Conservation (phyloP, 2,113 vertebrate species). For the Myrmecobius fasciatus region DNA sequence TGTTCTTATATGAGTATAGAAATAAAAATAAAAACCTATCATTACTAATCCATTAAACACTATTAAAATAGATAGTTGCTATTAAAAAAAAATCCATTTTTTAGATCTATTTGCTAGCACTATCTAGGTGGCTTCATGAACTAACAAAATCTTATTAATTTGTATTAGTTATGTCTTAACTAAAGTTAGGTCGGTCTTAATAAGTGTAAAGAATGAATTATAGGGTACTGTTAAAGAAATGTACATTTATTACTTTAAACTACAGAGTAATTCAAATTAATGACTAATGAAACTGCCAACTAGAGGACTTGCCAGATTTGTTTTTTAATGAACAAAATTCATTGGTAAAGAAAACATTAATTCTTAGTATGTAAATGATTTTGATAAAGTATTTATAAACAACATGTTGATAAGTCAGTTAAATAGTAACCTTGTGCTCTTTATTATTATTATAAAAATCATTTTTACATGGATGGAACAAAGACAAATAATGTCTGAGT, state of each 20-base stretch:
- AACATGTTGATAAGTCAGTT: background rate
- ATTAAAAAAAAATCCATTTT: background rate
- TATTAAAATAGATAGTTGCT: slow-evolving; percentile 2
- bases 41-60: slow-evolving; percentile 5
- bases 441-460: background rate
- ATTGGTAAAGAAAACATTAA: background rate
- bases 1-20: background rate
- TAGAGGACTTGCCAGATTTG: slow-evolving; percentile 1
- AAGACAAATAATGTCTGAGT: slow-evolving; percentile 14
- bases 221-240: slow-evolving; percentile 29
- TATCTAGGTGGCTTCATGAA: background rate
- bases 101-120: background rate
- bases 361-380: background rate
- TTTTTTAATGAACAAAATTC: background rate
- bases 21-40: background rate
- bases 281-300: slow-evolving; percentile 11
- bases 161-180: slow-evolving; percentile 28
- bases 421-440: background rate
- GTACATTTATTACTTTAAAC: slow-evolving; percentile 35
- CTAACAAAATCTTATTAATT: slow-evolving; percentile 38
- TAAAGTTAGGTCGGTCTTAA: slow-evolving; percentile 18
- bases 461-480: background rate
- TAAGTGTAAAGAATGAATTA: slow-evolving; percentile 23
- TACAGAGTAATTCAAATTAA: slow-evolving; percentile 24
- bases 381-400: slow-evolving; percentile 23